phyloP scores from a whole-genome alignment of 2,797 vertebrate genomes.

The Fundulus diaphanus region DNA sequence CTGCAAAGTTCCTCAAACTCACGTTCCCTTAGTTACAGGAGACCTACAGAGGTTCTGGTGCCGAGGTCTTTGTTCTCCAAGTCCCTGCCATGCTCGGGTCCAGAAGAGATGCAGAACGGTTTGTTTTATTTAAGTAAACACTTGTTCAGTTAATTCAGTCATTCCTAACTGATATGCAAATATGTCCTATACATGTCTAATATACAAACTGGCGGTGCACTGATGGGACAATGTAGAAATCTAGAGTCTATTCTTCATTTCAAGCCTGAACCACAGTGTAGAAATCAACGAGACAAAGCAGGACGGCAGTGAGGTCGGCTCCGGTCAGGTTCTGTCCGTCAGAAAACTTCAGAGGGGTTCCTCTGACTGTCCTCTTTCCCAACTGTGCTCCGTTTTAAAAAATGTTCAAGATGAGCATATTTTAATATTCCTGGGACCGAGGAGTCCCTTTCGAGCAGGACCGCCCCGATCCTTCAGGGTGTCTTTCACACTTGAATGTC shows the following conservation, averaged over 20 bases:
- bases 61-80: constrained; percentile 58
- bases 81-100: constrained; percentile 69
- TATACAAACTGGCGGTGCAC: constrained; percentile 43
- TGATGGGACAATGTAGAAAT: constrained; percentile 48
- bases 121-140: constrained; percentile 65
- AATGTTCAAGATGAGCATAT: constrained; percentile 38
- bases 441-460: constrained; percentile 40
- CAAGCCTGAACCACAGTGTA: constrained; percentile 54
- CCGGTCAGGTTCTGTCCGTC: constrained; percentile 27
- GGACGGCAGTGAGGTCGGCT: constrained; percentile 36
- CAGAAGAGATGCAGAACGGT: constrained; percentile 59
- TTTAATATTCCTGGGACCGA: constrained; percentile 18
- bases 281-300: constrained; percentile 48
- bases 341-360: constrained; percentile 45
- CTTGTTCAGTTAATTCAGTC: constrained; percentile 61
- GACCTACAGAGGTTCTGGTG: constrained; percentile 40
- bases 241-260: constrained; percentile 57
- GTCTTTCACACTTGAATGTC: constrained; percentile 45
- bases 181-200: constrained; percentile 46
- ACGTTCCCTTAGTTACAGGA: constrained; percentile 43
- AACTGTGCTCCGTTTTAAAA: constrained; percentile 39
- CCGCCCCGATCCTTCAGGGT: constrained; percentile 18
- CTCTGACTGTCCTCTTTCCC: constrained; percentile 40
- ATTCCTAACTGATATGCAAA: constrained; percentile 47
- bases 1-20: constrained; percentile 60